phyloP scores from a whole-genome alignment of 2,888 invertebrate species.

The Pantelozetes paolii region DNA sequence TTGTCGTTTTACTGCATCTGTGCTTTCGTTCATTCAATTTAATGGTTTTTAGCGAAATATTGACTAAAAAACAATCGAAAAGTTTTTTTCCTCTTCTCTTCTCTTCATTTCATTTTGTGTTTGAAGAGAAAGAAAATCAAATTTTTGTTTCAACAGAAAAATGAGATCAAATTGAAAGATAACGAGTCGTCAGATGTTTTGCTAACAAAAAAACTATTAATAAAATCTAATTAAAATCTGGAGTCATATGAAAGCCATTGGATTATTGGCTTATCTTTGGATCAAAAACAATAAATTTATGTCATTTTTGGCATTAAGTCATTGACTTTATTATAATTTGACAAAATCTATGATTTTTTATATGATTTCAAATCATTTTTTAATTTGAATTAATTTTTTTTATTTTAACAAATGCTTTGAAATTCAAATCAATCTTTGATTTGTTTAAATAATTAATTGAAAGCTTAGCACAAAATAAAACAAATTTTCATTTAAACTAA shows the following conservation, averaged over 20 bases:
- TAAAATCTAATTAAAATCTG: slow-evolving; percentile 34
- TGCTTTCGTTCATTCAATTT: slow-evolving; percentile 27
- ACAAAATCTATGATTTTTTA: slow-evolving; percentile 11
- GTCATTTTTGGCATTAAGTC: slow-evolving; percentile 22
- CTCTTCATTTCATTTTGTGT: background rate
- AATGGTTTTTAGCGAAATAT: slow-evolving; percentile 19
- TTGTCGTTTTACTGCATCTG: slow-evolving; percentile 27
- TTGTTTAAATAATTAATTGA: no score
- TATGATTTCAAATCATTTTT: no score
- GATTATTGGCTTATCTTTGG: slow-evolving; percentile 4
- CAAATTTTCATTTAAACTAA: no score
- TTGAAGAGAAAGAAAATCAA: slow-evolving; percentile 8
- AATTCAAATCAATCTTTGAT: no score
- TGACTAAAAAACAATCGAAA: slow-evolving; percentile 29
- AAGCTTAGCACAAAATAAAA: no score
- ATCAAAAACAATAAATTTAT: slow-evolving; percentile 30
- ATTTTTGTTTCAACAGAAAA: slow-evolving; percentile 3
- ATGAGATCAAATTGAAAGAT: slow-evolving; percentile 21
- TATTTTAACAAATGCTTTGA: no score
- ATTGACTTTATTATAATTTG: slow-evolving; percentile 1
- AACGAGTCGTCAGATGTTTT: background rate
- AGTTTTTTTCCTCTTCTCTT: background rate
- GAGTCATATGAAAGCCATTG: background rate
- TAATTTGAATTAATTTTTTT: slow-evolving; percentile 21
- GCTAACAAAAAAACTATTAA: background rate